Conservation (phyloP, 1,140 invertebrate genomes). For the Anagrus nilaparvatae region DNA sequence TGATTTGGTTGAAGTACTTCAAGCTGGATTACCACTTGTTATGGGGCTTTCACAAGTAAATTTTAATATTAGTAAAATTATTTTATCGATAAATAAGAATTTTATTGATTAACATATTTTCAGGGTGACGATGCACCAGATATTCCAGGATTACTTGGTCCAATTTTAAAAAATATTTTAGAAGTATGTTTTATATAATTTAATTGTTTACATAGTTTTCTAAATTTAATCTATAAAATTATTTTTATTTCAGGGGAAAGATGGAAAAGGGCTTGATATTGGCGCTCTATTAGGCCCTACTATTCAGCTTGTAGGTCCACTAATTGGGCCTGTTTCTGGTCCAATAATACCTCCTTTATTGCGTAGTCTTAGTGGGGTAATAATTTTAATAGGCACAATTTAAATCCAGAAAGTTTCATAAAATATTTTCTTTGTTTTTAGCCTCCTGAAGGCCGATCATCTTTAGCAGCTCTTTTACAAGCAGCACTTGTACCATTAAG, state of each 20-base stretch:
- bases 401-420: neutral
- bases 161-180: conserved; percentile 26
- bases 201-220: neutral
- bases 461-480: conserved; percentile 18
- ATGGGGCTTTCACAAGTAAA: conserved; percentile 33
- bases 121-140: conserved; percentile 19
- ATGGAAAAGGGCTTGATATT: conserved; percentile 31
- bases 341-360: conserved; percentile 31
- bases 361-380: conserved; percentile 30
- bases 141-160: conserved; percentile 27
- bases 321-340: conserved; percentile 32
- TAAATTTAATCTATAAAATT: neutral
- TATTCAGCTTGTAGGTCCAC: conserved; percentile 27
- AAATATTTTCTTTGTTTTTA: conserved; percentile 15
- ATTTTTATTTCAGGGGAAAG: conserved; percentile 25
- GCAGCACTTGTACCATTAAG: conserved; percentile 25
- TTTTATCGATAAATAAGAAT: neutral
- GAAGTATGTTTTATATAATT: conserved; percentile 12
- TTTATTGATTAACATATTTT: conserved; percentile 6
- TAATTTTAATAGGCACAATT: conserved; percentile 10
- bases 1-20: conserved; percentile 28
- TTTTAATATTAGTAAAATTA: neutral
- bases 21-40: conserved; percentile 29
- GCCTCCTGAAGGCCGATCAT: conserved; percentile 28
- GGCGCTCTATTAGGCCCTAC: conserved; percentile 30